These are phyloP conservation scores for Calameuta pallipes DNA, from an alignment of 2,888 invertebrate species.

Conservation along the genomic window DNA sequence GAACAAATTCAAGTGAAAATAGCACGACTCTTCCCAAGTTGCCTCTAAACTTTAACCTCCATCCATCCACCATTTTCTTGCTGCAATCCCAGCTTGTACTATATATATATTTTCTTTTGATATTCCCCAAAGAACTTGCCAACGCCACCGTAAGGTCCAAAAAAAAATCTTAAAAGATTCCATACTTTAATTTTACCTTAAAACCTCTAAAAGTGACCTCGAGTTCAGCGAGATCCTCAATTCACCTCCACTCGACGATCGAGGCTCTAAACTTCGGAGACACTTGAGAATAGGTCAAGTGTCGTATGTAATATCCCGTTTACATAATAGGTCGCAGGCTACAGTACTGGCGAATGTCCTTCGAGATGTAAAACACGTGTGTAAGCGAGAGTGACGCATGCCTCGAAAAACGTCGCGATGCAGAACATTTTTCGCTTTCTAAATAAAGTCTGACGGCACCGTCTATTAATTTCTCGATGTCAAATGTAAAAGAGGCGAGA, in stretches of 20 bases:
- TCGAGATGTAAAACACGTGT: not conserved
- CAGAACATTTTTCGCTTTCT: not conserved
- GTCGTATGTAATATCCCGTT: not conserved
- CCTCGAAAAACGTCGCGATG: not conserved
- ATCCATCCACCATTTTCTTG: not conserved
- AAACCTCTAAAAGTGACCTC: not conserved
- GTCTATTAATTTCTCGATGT: not conserved
- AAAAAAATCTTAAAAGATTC: not conserved
- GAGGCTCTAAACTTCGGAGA: not conserved
- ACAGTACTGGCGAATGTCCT: not conserved
- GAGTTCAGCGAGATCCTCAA: not conserved
- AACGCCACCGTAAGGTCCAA: not conserved
- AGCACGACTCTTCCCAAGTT: not conserved
- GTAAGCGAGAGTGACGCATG: not conserved
- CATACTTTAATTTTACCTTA: not conserved
- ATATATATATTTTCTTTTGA: not conserved
- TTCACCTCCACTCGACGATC: not conserved
- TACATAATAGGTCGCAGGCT: not conserved
- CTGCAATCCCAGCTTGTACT: not conserved
- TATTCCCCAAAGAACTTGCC: not conserved
- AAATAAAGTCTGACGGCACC: not conserved
- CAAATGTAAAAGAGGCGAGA: not conserved
- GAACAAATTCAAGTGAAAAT: constrained; percentile 5
- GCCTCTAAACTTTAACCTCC: constrained; percentile 1
- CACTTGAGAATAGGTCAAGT: not conserved